phyloP scores from a whole-genome alignment of 2,113 vertebrate genomes.

The Castor canadensis region DNA sequence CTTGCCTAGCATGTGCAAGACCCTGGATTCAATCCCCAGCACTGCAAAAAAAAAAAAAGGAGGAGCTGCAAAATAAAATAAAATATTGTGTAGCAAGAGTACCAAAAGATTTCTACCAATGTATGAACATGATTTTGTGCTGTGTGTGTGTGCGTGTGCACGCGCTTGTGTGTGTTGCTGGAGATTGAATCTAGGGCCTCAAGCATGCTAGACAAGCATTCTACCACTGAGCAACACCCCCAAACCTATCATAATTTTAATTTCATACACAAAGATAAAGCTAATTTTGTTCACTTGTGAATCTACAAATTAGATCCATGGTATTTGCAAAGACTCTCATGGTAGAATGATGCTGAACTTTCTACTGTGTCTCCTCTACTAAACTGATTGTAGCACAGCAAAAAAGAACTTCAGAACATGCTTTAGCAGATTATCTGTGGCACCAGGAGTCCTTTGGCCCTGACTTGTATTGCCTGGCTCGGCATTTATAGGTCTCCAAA shows the following conservation, averaged over 20 bases:
- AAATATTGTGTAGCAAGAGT: background rate
- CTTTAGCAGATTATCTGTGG: constrained; percentile 28
- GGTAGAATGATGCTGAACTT: background rate
- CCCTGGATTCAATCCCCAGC: no score
- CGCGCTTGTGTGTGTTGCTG: background rate
- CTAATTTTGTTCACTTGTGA: background rate
- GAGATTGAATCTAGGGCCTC: background rate
- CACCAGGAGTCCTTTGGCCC: background rate
- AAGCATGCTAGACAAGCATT: background rate
- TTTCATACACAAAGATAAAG: background rate
- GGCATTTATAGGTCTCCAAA: constrained; percentile 66
- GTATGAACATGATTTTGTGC: background rate
- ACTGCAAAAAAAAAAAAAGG: background rate
- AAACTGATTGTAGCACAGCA: background rate
- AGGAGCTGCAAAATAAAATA: no score
- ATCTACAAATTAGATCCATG: background rate
- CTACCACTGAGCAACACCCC: background rate
- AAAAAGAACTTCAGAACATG: constrained; percentile 35
- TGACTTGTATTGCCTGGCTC: background rate
- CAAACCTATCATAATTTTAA: background rate
- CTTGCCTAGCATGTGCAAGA: background rate
- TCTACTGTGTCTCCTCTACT: background rate
- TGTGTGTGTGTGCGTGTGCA: background rate
- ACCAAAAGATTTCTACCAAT: no score
- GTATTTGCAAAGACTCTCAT: constrained; percentile 31